Evolutionary conservation across 2,113 vertebrate species (phyloP).

Genomic region (Burhinus bistriatus): DNA sequence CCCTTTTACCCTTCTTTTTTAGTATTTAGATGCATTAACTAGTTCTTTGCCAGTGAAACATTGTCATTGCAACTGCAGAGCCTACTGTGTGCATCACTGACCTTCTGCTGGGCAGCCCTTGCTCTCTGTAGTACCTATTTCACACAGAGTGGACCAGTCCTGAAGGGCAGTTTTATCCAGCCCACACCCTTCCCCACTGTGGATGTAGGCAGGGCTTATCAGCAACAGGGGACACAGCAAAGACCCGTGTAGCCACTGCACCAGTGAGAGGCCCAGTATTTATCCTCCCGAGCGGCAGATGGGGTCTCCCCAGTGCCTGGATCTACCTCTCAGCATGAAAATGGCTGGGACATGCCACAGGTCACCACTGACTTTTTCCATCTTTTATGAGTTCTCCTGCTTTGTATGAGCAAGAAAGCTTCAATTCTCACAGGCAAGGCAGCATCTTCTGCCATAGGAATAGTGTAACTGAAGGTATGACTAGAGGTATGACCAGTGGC

Average conservation of each 20-base stretch:
- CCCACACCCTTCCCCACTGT: neutral
- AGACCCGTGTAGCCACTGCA: fast-evolving
- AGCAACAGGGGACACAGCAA: neutral
- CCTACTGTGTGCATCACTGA: fast-evolving
- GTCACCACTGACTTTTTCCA: neutral
- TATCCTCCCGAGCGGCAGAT: fast-evolving
- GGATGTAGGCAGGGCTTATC: too few relatives aligned
- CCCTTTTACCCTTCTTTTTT: neutral
- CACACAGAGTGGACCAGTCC: neutral
- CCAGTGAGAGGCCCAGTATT: neutral
- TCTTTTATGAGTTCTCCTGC: neutral
- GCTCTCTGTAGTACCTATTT: neutral
- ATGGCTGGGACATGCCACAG: neutral
- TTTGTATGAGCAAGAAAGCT: neutral
- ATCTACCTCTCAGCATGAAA: neutral
- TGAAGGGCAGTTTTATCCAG: neutral
- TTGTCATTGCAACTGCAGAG: neutral
- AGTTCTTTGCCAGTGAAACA: neutral
- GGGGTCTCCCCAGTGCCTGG: neutral
- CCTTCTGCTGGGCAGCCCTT: neutral
- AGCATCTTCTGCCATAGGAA: neutral
- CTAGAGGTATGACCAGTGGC: neutral
- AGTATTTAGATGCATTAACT: neutral
- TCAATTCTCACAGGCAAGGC: neutral
- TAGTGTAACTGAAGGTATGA: neutral